These are phyloP conservation scores for Eulemur mongoz DNA, from an alignment of 2,797 vertebrate species.

Conservation along the genomic window DNA sequence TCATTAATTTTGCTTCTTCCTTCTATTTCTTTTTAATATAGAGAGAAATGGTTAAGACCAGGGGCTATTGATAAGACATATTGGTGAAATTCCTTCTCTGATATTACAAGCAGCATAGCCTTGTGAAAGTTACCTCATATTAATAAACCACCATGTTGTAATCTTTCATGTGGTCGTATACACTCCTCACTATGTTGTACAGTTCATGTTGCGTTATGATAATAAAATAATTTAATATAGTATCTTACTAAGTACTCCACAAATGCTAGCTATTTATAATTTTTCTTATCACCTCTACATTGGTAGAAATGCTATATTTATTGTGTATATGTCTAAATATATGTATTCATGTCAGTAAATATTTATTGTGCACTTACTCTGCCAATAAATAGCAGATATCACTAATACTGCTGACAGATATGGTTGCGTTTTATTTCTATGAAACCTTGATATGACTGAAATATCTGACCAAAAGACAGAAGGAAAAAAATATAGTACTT, in stretches of 20 bases:
- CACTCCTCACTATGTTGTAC: background rate
- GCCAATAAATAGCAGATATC: background rate
- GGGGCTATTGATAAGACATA: background rate
- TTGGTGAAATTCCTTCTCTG: background rate
- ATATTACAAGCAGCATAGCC: background rate
- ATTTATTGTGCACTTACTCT: conserved; percentile 24
- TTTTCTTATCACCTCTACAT: background rate
- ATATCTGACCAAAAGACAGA: background rate
- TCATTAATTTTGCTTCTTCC: background rate
- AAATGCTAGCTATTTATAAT: background rate
- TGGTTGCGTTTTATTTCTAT: conserved; percentile 33
- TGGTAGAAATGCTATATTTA: background rate
- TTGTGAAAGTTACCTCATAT: background rate
- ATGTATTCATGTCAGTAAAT: background rate
- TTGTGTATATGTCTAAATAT: background rate
- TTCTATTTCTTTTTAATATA: background rate
- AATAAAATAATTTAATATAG: background rate
- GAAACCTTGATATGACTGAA: conserved; percentile 30
- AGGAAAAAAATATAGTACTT: background rate
- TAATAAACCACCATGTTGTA: background rate
- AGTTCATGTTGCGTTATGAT: background rate
- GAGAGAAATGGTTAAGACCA: background rate
- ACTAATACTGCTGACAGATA: background rate
- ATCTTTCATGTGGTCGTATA: background rate
- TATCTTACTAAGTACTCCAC: background rate